Evolutionary conservation across 1,140 invertebrate genomes (phyloP).

Genomic region (Asobara japonica): DNA sequence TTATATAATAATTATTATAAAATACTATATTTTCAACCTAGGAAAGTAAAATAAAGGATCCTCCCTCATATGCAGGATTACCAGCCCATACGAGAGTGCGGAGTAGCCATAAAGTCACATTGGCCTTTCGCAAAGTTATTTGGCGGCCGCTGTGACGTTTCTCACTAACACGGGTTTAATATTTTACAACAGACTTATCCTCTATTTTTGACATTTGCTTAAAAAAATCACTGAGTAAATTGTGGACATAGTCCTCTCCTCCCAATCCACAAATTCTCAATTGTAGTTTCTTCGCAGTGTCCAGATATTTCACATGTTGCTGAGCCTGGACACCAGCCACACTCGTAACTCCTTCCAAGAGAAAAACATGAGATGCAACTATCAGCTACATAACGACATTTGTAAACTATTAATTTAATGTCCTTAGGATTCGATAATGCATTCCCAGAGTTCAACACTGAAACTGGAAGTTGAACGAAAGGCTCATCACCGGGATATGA

Average conservation of each 20-base stretch:
- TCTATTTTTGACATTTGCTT: neutral
- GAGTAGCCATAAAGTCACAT: too few species aligned
- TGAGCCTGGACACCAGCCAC: constrained; percentile 3
- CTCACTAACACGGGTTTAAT: too few species aligned
- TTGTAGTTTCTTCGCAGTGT: neutral
- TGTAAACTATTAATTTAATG: neutral
- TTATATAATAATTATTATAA: too few species aligned
- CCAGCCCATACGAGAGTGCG: too few species aligned
- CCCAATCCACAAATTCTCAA: neutral
- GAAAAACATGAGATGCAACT: neutral
- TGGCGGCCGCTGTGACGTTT: too few species aligned
- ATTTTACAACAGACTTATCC: too few species aligned
- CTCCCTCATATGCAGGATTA: too few species aligned
- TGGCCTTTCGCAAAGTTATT: too few species aligned
- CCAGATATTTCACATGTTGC: neutral
- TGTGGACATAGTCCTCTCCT: neutral
- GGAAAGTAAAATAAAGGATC: too few species aligned
- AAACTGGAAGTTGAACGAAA: neutral
- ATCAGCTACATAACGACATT: neutral
- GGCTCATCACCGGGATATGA: neutral
- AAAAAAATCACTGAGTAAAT: neutral
- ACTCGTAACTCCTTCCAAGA: neutral
- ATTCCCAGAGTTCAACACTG: neutral
- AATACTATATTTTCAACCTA: too few species aligned
- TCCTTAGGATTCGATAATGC: neutral